Conservation (phyloP, 2,797 vertebrate genomes). For the Morelia viridis region DNA sequence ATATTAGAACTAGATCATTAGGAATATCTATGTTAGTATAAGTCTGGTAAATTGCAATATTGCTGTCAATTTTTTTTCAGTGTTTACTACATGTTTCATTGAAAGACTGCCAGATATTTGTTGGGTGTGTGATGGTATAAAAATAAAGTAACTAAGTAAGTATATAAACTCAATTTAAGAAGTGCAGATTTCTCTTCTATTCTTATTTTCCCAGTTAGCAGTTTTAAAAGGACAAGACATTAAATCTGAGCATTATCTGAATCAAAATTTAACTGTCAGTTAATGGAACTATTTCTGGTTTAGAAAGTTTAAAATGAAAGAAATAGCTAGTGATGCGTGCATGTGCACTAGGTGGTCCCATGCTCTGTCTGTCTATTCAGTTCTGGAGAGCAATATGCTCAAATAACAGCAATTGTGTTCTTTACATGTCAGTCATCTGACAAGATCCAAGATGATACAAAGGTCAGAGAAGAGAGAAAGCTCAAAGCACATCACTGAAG, state of each 20-base stretch:
- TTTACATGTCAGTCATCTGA: neutral
- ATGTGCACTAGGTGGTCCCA: neutral
- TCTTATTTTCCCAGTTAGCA: neutral
- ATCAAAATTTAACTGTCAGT: neutral
- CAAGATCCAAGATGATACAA: neutral
- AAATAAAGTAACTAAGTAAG: neutral
- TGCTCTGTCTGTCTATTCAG: rapidly evolving
- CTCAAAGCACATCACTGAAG: neutral
- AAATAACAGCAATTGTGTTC: neutral
- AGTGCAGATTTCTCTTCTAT: neutral
- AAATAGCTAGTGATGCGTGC: neutral
- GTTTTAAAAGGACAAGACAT: neutral
- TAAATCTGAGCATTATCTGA: neutral
- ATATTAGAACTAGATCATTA: neutral
- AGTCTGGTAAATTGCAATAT: neutral
- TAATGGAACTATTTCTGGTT: neutral
- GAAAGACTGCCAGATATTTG: neutral
- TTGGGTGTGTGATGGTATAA: neutral
- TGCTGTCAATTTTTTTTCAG: neutral
- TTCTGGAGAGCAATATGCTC: conserved; percentile 3
- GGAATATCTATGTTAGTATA: neutral
- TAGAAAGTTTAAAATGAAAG: conserved; percentile 44
- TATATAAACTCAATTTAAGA: neutral
- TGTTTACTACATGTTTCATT: neutral
- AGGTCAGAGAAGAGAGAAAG: neutral